Evolutionary conservation across 2,113 vertebrate species (phyloP), one percentile per base, ranked within the genome.

Genomic region (Hystrix cristata): DNA sequence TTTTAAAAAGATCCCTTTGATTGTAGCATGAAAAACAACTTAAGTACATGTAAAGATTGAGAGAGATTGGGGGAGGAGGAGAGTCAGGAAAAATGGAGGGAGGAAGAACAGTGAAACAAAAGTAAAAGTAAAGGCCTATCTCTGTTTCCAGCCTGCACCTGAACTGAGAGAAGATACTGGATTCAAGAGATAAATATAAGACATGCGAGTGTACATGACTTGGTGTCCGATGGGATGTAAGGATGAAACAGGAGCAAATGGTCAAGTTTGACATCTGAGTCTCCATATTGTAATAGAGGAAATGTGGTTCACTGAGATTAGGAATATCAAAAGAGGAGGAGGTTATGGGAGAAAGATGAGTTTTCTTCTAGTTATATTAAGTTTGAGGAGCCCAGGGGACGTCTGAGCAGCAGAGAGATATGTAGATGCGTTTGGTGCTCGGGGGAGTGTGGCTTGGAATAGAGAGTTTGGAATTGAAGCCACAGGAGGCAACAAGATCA

Each of bases 1-100:
- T 91, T 93, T 92, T 60, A 59, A 82, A 92, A 91, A 62, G 60
- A 67, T n/a, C 46, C 46, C 51, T 74, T 67, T 87, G 69, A 53
- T 29, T 83, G 16, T 14, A 80, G 14, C 34, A 2, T 84, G 80
- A 87, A 82, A 48, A 80, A 18, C 12, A 80, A 51, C 12, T 81
- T 93, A n/a, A 13, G 38, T 51, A 27, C 78, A 16, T 16, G 18
- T 53, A 80, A 64, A 60, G 46, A 18, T 23, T 34, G 4, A 7
- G 15, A 86, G 29, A n/a, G 23, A 14, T 5, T 57, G 38, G 8
- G n/a, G 2, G 67, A 38, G 43, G 13, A 25, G 21, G 8, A 55
- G 11, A 90, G 29, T 55, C 46, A 82, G 60, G 53, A 27, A 64
- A 85, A 85, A 84, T 67, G 27, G 8, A 60, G 27, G 38, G 76